A percentile compares a stretch with the other conserved stretches of the same genome.
These are phyloP conservation scores for Murina feae DNA, from an alignment of 2,113 vertebrate genomes.

Conservation along the genomic window DNA sequence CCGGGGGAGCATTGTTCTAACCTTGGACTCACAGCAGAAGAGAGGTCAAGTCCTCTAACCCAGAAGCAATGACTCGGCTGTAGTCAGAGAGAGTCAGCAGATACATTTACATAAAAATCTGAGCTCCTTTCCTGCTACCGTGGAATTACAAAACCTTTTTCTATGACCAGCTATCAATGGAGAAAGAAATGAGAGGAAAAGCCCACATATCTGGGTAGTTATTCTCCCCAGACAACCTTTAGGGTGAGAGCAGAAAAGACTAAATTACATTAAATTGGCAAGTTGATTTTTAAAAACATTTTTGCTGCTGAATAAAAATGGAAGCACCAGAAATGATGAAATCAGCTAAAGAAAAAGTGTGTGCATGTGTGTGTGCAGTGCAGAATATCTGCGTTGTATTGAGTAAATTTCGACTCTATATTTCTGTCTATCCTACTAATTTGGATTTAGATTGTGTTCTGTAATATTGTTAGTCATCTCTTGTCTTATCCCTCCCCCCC, in stretches of 20 bases:
- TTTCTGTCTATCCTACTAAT: not conserved
- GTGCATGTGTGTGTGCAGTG: too few species aligned
- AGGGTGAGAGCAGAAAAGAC: not conserved
- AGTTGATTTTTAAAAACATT: not conserved
- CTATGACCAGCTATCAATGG: not conserved
- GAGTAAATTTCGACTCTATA: not conserved
- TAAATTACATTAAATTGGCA: not conserved
- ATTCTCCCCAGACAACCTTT: not conserved
- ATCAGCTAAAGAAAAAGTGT: not conserved
- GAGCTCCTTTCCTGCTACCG: not conserved
- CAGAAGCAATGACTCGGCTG: not conserved
- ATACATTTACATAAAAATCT: not conserved
- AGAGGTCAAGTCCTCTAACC: not conserved
- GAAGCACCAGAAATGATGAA: not conserved
- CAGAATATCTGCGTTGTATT: not conserved
- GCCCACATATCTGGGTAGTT: not conserved
- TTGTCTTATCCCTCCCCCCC: not conserved
- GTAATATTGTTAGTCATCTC: not conserved
- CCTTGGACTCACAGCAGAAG: not conserved
- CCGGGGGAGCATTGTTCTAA: not conserved
- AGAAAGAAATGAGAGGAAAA: not conserved
- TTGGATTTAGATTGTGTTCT: not conserved
- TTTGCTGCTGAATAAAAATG: not conserved
- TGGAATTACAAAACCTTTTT: not conserved
- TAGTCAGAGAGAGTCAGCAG: not conserved